phyloP scores from a whole-genome alignment of 2,797 vertebrate genomes.

The Alectoris magna region DNA sequence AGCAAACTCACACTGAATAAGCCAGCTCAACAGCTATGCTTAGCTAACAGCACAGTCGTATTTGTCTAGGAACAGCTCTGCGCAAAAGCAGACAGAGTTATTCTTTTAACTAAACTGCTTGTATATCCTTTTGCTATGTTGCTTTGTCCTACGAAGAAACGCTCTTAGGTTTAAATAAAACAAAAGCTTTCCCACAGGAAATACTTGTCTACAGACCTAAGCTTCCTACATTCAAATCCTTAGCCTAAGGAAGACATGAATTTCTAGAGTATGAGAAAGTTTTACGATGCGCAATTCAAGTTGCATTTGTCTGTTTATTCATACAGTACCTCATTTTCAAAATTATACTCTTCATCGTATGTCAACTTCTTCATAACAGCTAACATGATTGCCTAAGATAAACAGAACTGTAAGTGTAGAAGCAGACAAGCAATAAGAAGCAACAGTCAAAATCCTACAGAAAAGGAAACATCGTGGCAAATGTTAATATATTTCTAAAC shows the following conservation, averaged over 20 bases:
- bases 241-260: not conserved
- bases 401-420: not conserved
- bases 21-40: not conserved
- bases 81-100: not conserved
- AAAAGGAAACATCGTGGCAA: not conserved
- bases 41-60: not conserved
- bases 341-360: constrained; percentile 99
- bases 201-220: not conserved
- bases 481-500: not conserved
- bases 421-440: not conserved
- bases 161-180: not conserved
- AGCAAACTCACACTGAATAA: not conserved
- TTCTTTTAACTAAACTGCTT: not conserved
- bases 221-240: not conserved
- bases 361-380: constrained; percentile 98
- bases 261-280: not conserved
- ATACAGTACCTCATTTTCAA: constrained; percentile 93
- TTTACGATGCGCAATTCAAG: not conserved
- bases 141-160: not conserved
- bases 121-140: not conserved
- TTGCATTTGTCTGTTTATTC: not conserved
- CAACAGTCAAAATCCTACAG: not conserved
- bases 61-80: not conserved
- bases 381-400: constrained; percentile 91
- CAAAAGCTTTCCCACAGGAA: not conserved